These are phyloP conservation scores for Hemibagrus guttatus DNA, from an alignment of 2,797 vertebrate species.

Conservation along the genomic window DNA sequence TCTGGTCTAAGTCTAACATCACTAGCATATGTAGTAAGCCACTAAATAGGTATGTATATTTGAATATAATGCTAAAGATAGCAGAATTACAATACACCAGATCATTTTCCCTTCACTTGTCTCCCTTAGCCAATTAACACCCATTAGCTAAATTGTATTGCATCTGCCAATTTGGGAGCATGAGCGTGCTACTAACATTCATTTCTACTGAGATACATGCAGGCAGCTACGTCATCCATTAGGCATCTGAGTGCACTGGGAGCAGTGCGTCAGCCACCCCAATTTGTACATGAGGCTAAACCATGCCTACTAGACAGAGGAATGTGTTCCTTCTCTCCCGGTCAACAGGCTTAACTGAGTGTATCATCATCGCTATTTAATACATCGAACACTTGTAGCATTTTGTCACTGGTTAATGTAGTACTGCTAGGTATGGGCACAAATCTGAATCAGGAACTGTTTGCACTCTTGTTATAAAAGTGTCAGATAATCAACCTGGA, in stretches of 20 bases:
- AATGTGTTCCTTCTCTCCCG: neutral
- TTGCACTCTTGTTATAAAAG: neutral
- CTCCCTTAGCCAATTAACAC: neutral
- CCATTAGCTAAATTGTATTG: neutral
- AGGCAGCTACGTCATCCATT: neutral
- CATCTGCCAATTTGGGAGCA: neutral
- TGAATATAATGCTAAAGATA: neutral
- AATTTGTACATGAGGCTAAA: conserved; percentile 7
- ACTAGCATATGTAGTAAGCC: neutral
- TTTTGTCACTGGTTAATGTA: neutral
- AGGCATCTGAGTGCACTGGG: neutral
- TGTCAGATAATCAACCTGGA: neutral
- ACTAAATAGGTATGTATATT: no score
- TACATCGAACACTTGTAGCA: neutral
- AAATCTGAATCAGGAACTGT: neutral
- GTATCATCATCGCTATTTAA: neutral
- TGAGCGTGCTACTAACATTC: neutral
- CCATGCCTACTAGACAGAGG: neutral
- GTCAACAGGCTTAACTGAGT: neutral
- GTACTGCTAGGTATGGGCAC: neutral
- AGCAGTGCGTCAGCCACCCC: neutral
- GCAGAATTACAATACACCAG: neutral
- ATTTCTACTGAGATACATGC: neutral
- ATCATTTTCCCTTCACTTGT: no score
- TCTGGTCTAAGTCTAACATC: neutral